Conservation (phyloP, 2,888 invertebrate genomes). For the Phengaris alcon region DNA sequence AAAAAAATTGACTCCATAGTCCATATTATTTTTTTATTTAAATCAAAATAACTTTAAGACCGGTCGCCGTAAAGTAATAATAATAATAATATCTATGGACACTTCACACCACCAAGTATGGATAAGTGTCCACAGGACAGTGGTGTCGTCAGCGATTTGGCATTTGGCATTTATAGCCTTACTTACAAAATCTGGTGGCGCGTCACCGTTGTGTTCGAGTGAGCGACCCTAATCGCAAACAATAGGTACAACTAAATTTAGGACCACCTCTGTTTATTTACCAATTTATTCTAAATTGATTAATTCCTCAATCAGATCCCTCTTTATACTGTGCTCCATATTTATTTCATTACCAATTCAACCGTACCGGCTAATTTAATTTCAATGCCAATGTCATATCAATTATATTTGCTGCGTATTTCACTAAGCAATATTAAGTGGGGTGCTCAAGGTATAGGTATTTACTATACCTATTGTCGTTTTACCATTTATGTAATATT, state of each 20-base stretch:
- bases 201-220: too few species aligned
- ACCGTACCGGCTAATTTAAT: constrained; percentile 27
- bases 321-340: constrained; percentile 46
- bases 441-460: background rate
- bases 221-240: background rate
- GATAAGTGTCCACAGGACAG: too few species aligned
- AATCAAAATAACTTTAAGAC: too few species aligned
- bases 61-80: too few species aligned
- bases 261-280: constrained; percentile 41
- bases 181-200: too few species aligned
- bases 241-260: constrained; percentile 19
- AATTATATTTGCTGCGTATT: constrained; percentile 10
- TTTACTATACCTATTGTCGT: background rate
- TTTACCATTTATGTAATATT: too few species aligned
- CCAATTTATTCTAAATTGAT: constrained; percentile 72
- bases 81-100: too few species aligned
- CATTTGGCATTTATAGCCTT: too few species aligned
- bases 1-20: too few species aligned
- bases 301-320: constrained; percentile 68
- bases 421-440: background rate
- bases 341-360: constrained; percentile 51
- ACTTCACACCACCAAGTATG: too few species aligned
- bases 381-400: constrained; percentile 38
- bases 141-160: too few species aligned
- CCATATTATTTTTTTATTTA: too few species aligned